These are phyloP conservation scores for Campylomormyrus tamandua DNA, from an alignment of 2,113 vertebrate genomes.

Conservation along the genomic window DNA sequence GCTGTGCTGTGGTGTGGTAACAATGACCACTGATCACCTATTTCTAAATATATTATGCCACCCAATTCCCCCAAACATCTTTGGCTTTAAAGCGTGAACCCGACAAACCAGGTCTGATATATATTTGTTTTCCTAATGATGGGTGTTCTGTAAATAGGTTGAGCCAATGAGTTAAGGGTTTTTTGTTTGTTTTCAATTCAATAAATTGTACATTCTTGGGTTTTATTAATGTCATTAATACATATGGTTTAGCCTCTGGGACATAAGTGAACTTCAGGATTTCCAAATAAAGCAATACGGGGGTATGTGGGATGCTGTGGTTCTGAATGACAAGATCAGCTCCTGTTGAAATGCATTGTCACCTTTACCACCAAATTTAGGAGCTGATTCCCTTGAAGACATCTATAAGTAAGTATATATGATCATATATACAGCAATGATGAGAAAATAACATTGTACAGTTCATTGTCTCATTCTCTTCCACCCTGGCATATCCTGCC, in stretches of 20 bases:
- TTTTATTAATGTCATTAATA: background rate
- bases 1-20: too few relatives aligned
- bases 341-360: background rate
- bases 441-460: background rate
- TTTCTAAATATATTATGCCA: background rate
- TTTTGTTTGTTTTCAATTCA: too few relatives aligned
- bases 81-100: background rate
- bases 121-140: background rate
- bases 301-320: background rate
- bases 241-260: background rate
- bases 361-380: background rate
- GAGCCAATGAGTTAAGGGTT: background rate
- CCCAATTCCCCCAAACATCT: background rate
- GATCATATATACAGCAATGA: background rate
- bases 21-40: too few relatives aligned
- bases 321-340: background rate
- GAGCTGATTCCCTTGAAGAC: background rate
- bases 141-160: background rate
- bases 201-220: background rate
- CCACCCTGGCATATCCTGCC: background rate
- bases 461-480: background rate
- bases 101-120: background rate
- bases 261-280: background rate
- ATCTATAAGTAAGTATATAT: background rate
- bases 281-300: background rate